Evolutionary conservation across 2,888 invertebrate genomes (phyloP).

Genomic region (Therioaphis trifolii): DNA sequence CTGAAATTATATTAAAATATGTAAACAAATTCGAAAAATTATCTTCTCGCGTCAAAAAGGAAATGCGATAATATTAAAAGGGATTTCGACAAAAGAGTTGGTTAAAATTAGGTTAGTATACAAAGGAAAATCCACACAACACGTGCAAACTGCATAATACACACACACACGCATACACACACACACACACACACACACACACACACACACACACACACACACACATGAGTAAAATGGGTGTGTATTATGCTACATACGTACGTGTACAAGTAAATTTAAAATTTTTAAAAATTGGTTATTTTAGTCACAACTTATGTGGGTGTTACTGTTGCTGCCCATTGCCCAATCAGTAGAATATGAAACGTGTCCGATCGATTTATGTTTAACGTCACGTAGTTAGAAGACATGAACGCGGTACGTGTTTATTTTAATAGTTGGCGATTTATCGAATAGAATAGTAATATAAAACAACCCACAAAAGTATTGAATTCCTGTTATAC

Average conservation of each 20-base stretch:
- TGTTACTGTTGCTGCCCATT: constrained; percentile 32
- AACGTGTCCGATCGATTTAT: constrained; percentile 40
- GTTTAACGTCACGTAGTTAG: constrained; percentile 45
- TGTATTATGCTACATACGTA: not conserved
- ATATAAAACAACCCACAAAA: not conserved
- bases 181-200: no score
- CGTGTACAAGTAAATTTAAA: not conserved
- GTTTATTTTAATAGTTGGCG: constrained; percentile 41
- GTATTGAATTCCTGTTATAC: not conserved
- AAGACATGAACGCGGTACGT: constrained; percentile 42
- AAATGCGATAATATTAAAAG: no score
- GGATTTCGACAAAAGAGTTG: no score
- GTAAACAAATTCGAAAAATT: no score
- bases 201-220: not conserved
- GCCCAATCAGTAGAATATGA: constrained; percentile 33
- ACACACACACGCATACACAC: no score
- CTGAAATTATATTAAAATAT: no score
- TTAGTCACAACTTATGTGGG: constrained; percentile 32
- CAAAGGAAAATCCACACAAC: no score
- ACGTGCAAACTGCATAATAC: no score
- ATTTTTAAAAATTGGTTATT: constrained; percentile 25
- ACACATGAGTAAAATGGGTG: not conserved
- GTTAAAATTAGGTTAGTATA: no score
- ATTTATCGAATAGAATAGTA: constrained; percentile 2
- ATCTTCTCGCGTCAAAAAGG: no score